Base-by-base conservation (phyloP, 2,888 invertebrate species). In the Caenorhabditis wallacei region DNA sequence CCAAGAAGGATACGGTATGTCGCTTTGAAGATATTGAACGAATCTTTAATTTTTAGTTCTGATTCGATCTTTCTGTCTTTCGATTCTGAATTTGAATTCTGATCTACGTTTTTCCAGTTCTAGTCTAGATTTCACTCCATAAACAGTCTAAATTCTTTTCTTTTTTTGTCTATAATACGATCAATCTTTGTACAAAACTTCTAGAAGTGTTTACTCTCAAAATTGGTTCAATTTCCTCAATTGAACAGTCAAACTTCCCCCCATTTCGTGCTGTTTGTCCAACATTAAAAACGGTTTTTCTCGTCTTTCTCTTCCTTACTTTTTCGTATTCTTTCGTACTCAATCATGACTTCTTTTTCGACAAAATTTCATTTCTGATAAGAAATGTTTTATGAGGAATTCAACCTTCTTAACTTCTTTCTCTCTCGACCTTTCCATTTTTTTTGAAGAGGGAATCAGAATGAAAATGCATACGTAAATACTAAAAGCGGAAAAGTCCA, bases 1-100 rank as follows among this genome's bases (percentile, higher is more conserved):
- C 54, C 54, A n/a, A 37, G 82, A 56, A 40, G 82, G n/a, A 68
- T 72, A 72, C 82, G 82, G 82, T 82, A 71, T 24, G 69, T 70
- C 40, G 8, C 8, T 53, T 30, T 4, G 18, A 26, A 18, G 54
- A 30, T 51, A 22, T 66, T 35, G 26, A 56, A 56, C 48, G n/a
- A n/a, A n/a, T n/a, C n/a, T n/a, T n/a, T n/a, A n/a, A n/a, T n/a
- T n/a, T n/a, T n/a, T n/a, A n/a, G n/a, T 46, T 46, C 10, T 18
- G 7, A 18, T n/a, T 51, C 4, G 48, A 2, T 40, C 40, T n/a
- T n/a, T n/a, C n/a, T n/a, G n/a, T n/a, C n/a, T n/a, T n/a, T n/a
- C n/a, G n/a, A n/a, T n/a, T n/a, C n/a, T n/a, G n/a, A n/a, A n/a
- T n/a, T n/a, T n/a, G n/a, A n/a, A n/a, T n/a, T n/a, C n/a, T n/a